Base-by-base conservation (phyloP, 2,888 invertebrate species). In the Neria commutata region DNA sequence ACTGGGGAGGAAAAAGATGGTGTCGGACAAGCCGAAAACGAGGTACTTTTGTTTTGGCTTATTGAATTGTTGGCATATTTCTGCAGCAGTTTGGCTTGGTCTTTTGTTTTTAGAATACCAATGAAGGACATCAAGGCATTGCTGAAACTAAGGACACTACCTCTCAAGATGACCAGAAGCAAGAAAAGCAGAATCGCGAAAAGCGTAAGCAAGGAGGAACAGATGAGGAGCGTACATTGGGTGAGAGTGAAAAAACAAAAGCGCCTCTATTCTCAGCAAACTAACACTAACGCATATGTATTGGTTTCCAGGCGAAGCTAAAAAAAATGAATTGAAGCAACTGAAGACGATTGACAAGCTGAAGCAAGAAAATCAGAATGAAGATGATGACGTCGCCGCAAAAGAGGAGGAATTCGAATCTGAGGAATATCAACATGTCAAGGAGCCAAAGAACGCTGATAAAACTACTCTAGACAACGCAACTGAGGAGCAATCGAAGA, bases 351-450 rank as follows among this genome's bases (percentile, higher is more conserved):
- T 86, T 14, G 83, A 86, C 49, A 77, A 80, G 47, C 70, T 82
- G 3, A 77, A 81, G 48, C 80, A 85, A 57, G 68, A 84, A 16
- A 74, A 79, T 6, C 67, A 77, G 21, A 77, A 81, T 1, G 74
- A 74, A 16, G 82, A 86, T 8, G 51, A 65, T 29, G 83, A 85
- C 2, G 83, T 85, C 1, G 82, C 86, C 1, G 74, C 80, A 8
- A 65, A 74, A 8, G 77, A 80, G 2, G 72, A 80, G 11, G 85
- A 86, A 11, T 83, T 86, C 17, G 81, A 85, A 11, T 77, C 81
- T 2, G 90, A 91, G 60, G 86, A 91, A 62, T 94, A 90, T 80
- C 91, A 95, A 75, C 95, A 95, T 76, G 89, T 95, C 2, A 89
- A 90, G 71, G 90, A 93, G 66, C 88, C 91, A 0, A 89, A 90